Evolutionary conservation across 2,113 vertebrate species (phyloP).

Genomic region (Barbus barbus): DNA sequence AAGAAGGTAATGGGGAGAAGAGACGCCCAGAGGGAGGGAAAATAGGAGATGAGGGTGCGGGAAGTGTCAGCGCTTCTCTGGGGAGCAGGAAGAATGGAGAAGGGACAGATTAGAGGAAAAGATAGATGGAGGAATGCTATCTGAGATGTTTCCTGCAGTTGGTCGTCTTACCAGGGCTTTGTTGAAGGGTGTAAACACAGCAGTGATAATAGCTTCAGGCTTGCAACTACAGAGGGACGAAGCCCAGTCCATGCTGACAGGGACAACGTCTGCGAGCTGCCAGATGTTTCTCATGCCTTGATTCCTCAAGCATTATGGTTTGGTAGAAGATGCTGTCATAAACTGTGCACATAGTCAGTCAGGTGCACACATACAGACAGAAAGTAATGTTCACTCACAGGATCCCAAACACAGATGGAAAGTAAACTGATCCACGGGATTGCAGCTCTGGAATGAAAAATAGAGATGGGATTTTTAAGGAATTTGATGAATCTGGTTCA

Average conservation of each 20-base stretch:
- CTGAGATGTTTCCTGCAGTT: conserved; percentile 5
- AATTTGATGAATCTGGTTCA: not conserved
- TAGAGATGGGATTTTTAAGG: not conserved
- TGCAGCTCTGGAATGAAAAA: not conserved
- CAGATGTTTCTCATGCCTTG: conserved; percentile 8
- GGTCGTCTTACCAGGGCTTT: not conserved
- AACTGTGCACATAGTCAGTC: not conserved
- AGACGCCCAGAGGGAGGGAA: not conserved
- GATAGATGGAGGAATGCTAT: not conserved
- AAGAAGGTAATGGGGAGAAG: conserved; percentile 7
- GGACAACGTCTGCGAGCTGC: not conserved
- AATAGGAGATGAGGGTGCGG: conserved; percentile 1
- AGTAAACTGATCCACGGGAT: not conserved
- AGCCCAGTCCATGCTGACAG: not conserved
- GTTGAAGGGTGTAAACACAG: conserved; percentile 14
- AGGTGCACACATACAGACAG: not conserved
- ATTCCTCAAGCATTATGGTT: not conserved
- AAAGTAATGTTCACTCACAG: not conserved
- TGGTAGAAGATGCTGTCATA: not conserved
- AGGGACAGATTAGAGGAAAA: not conserved
- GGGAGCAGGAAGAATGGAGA: conserved; percentile 20
- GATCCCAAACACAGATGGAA: not conserved
- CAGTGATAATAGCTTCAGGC: conserved; percentile 23
- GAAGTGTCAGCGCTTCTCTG: not conserved
- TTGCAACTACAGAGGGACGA: conserved; percentile 31